These are phyloP conservation scores for Etia nguti DNA, from an alignment of 2,113 vertebrate genomes.

Conservation along the genomic window DNA sequence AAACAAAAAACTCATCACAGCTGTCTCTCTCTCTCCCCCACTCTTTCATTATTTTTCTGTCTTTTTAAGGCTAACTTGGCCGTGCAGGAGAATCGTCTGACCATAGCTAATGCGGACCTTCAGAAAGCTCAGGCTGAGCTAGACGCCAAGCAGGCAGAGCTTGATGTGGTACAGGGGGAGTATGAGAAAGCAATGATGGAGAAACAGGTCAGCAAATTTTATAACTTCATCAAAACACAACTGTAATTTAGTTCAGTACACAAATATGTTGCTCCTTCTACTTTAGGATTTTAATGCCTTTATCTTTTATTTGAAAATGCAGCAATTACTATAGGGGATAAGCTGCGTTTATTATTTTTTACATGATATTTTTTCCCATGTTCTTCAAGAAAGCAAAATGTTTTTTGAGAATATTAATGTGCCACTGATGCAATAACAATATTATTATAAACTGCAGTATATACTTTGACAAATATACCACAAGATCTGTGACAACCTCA, in stretches of 20 bases:
- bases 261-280: not conserved
- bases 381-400: not conserved
- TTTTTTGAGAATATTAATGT: not conserved
- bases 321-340: not conserved
- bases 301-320: not conserved
- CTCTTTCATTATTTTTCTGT: not conserved
- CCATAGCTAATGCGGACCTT: slow-evolving; percentile 50
- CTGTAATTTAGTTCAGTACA: not conserved
- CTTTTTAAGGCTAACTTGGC: slow-evolving; percentile 55
- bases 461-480: not conserved
- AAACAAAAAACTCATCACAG: not conserved
- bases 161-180: slow-evolving; percentile 55
- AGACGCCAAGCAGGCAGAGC: slow-evolving; percentile 63
- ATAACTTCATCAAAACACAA: not conserved
- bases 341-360: not conserved
- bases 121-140: slow-evolving; percentile 61
- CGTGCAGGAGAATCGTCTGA: slow-evolving; percentile 57
- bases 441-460: not conserved
- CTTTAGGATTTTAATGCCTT: not conserved
- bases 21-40: not conserved
- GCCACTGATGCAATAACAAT: not conserved
- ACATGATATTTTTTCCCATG: not conserved
- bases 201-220: slow-evolving; percentile 47
- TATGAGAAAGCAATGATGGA: slow-evolving; percentile 64
- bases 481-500: not conserved